These are phyloP conservation scores for Apomyelois bistriatella DNA, from an alignment of 2,888 invertebrate genomes.

Conservation along the genomic window DNA sequence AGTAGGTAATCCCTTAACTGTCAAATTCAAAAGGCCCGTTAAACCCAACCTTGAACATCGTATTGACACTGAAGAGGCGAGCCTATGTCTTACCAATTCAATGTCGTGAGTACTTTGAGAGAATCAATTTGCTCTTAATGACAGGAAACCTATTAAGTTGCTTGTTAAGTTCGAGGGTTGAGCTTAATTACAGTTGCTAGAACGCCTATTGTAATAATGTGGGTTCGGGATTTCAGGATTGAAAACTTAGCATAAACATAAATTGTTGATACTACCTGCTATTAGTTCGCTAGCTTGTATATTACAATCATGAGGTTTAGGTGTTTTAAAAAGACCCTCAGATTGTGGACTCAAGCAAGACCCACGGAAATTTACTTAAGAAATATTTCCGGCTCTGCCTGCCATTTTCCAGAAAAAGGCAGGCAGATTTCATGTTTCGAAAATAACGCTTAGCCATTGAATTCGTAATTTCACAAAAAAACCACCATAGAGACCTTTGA, in stretches of 20 bases:
- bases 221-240: conserved; percentile 9
- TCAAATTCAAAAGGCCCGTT: neutral
- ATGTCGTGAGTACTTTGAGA: conserved; percentile 7
- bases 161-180: conserved; percentile 18
- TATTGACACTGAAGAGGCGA: neutral
- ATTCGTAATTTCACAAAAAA: too few species aligned
- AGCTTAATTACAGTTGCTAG: conserved; percentile 28
- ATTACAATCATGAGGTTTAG: too few species aligned
- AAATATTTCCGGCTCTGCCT: too few species aligned
- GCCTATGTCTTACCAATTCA: neutral
- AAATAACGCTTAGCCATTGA: too few species aligned
- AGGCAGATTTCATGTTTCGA: too few species aligned
- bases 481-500: too few species aligned
- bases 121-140: conserved; percentile 42
- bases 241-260: neutral
- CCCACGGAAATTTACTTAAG: too few species aligned
- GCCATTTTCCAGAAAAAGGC: too few species aligned
- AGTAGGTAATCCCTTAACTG: neutral
- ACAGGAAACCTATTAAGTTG: conserved; percentile 37
- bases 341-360: too few species aligned
- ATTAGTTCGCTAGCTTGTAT: too few species aligned
- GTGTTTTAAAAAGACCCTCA: too few species aligned
- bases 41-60: neutral
- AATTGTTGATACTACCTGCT: too few species aligned
- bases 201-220: conserved; percentile 24